Evolutionary conservation across 2,888 invertebrate genomes (phyloP).

Genomic region (Cenopis cana): DNA sequence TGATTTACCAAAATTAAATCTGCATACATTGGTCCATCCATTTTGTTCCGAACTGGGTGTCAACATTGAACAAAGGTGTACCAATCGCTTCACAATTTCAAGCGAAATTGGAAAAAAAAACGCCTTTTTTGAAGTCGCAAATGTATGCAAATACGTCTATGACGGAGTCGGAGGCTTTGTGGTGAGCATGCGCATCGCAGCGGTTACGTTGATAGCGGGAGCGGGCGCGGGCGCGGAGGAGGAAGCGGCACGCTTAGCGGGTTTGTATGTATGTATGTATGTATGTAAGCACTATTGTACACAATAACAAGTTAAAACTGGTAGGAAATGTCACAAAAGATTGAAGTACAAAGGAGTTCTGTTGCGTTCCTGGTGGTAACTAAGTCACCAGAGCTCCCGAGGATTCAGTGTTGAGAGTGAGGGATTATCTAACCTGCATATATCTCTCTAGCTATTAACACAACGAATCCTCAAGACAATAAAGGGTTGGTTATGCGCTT

Average conservation of each 20-base stretch:
- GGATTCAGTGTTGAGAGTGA: no score
- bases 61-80: conserved; percentile 27
- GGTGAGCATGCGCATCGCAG: conserved; percentile 15
- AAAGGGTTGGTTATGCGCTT: no score
- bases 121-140: conserved; percentile 39
- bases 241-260: not conserved
- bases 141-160: conserved; percentile 43
- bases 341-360: no score
- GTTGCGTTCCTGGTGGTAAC: no score
- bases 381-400: no score
- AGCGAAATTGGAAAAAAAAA: conserved; percentile 29
- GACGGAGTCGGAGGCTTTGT: conserved; percentile 25
- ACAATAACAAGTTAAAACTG: no score
- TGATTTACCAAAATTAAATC: conserved; percentile 15
- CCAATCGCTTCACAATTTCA: conserved; percentile 30
- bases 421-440: no score
- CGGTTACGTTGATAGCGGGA: not conserved
- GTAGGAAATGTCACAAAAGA: no score
- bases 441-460: no score
- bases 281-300: no score
- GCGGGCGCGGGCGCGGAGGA: conserved; percentile 14
- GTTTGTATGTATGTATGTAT: not conserved
- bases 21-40: conserved; percentile 19
- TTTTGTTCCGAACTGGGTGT: conserved; percentile 15
- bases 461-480: no score